Evolutionary conservation across 2,113 vertebrate species (phyloP).

Genomic region (Butastur rufipennis): DNA sequence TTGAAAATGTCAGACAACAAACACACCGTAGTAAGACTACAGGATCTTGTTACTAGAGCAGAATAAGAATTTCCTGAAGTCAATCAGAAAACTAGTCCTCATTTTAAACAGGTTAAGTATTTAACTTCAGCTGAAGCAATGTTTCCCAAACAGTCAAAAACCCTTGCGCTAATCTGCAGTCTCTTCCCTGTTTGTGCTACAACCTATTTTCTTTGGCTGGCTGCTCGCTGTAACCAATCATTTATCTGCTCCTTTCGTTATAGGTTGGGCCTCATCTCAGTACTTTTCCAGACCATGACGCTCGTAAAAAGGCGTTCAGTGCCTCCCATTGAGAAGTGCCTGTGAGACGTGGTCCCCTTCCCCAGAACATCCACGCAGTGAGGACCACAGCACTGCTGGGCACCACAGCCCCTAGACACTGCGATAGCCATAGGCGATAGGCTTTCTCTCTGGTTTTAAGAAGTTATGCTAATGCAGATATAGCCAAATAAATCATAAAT

Average conservation of each 20-base stretch:
- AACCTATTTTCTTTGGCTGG: not conserved
- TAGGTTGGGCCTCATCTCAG: slow-evolving; percentile 80
- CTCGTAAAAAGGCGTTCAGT: slow-evolving; percentile 65
- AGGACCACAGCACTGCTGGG: not conserved
- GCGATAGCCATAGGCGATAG: accelerated
- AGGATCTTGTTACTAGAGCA: not conserved
- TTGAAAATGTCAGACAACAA: not conserved
- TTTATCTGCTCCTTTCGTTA: not conserved
- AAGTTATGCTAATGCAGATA: not conserved
- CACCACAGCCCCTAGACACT: not conserved
- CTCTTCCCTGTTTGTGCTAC: not conserved
- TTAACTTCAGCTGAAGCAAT: not conserved
- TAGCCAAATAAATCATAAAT: slow-evolving; percentile 12
- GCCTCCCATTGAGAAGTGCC: slow-evolving; percentile 61
- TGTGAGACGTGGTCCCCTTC: slow-evolving; percentile 32
- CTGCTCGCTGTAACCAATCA: not conserved
- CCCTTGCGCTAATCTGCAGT: not conserved
- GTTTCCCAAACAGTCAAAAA: not conserved
- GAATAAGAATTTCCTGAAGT: not conserved
- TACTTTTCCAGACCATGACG: slow-evolving; percentile 76
- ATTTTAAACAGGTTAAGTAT: not conserved
- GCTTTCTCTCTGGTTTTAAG: not conserved
- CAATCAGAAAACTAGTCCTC: not conserved
- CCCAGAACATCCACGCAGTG: slow-evolving; percentile 51
- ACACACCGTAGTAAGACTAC: not conserved